Base-by-base conservation (phyloP, 2,113 vertebrate species). In the Brachyhypopomus gauderio region DNA sequence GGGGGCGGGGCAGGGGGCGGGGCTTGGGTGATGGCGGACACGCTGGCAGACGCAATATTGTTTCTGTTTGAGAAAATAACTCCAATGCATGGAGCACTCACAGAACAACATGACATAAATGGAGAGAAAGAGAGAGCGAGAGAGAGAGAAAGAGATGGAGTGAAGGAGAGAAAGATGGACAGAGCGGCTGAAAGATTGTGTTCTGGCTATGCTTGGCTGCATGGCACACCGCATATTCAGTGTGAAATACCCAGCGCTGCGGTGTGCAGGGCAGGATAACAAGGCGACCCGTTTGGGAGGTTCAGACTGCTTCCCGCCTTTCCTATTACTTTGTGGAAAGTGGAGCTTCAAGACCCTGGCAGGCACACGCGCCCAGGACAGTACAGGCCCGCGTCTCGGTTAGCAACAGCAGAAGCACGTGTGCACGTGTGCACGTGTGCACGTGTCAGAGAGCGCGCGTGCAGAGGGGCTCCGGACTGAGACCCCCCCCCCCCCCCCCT, bases 361-460 rank as follows among this genome's bases (percentile, higher is more conserved):
- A 7, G 0, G 58, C 1, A 7, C 23, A 5, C 23, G 9, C n/a
- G 8, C 45, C 5, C 12, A 8, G 12, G 9, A 52, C 45, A 12
- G 45, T 5, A 11, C 4, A 48, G 6, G 9, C 9, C 45, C 41
- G 41, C 7, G 25, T 79, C 70, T 45, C 69, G 30, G 52, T 48
- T 70, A 38, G 38, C 66, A 79, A n/a, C 16, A 23, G 14, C 41
- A 55, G 30, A 34, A 78, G 66, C 30, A 70, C 55, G 70, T 79
- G 77, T 71, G 77, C 38, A 30, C 30, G 3, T 3, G 30, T 30
- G 30, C 30, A n/a, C 17, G 41, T 59, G 12, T 19, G 77, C 38
- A n/a, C 17, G 41, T 59, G 12, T 19, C 77, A 79, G 55, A 79
- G 77, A 88, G 89, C 87, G 84, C 76, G 8, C 45, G 2, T 12